Conservation (phyloP, 2,797 vertebrate genomes). For the Lepilemur ruficaudatus region DNA sequence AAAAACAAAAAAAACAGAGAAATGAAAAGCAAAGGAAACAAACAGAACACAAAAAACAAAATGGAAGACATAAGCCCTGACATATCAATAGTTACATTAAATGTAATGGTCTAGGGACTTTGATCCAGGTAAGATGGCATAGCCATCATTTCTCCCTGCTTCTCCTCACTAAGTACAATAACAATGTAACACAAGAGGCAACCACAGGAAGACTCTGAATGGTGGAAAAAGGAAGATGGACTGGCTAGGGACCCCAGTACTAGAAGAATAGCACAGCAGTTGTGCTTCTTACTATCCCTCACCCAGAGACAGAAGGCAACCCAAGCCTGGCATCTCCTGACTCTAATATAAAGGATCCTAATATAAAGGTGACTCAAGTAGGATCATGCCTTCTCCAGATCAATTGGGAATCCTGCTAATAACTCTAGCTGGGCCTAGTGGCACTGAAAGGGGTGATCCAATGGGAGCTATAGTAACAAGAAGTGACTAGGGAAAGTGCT, state of each 20-base stretch:
- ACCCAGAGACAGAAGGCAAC: background rate
- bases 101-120: background rate
- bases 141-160: background rate
- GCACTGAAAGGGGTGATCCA: background rate
- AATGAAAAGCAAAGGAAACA: background rate
- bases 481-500: background rate
- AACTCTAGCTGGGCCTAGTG: background rate
- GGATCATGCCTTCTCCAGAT: background rate
- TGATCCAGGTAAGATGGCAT: background rate
- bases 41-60: background rate
- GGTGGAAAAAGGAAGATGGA: background rate
- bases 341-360: background rate
- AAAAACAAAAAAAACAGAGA: background rate
- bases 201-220: background rate
- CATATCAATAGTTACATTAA: background rate
- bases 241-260: background rate
- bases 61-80: background rate
- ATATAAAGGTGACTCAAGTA: background rate
- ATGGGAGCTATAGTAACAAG: background rate
- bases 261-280: background rate
- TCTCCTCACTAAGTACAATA: background rate
- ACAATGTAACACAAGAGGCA: background rate
- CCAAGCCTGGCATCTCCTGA: background rate
- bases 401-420: background rate
- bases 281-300: background rate